These are phyloP conservation scores for Hepsetus odoe DNA, from an alignment of 2,113 vertebrate species.

Conservation along the genomic window DNA sequence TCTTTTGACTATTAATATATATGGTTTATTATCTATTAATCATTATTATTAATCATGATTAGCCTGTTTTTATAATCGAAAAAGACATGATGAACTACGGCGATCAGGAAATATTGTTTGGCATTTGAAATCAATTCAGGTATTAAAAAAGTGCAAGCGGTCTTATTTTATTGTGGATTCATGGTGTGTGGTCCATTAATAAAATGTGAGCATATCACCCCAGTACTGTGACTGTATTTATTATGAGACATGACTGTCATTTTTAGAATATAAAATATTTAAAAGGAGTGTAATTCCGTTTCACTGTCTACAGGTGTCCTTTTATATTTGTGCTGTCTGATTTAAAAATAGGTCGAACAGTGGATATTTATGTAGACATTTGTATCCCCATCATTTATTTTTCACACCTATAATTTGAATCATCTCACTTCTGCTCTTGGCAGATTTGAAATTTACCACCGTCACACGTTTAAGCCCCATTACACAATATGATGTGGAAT, in stretches of 20 bases:
- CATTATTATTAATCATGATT: neutral
- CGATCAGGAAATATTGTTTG: no score
- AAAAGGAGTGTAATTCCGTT: neutral
- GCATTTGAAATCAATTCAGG: no score
- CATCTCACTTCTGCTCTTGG: neutral
- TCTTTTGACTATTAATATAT: neutral
- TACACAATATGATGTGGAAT: constrained; percentile 83
- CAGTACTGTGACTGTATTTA: no score
- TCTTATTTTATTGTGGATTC: no score
- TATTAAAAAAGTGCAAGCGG: no score
- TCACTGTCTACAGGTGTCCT: constrained; percentile 17
- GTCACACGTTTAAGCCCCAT: constrained; percentile 79
- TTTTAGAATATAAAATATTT: constrained; percentile 8
- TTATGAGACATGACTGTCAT: neutral
- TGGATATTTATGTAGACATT: neutral
- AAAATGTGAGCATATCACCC: no score
- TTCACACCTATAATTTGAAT: constrained; percentile 22
- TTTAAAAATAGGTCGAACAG: neutral
- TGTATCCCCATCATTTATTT: neutral
- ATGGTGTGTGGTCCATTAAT: no score
- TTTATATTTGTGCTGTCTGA: neutral
- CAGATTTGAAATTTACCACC: constrained; percentile 31
- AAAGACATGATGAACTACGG: no score
- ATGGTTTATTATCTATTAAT: no score
- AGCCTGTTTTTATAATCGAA: neutral